Evolutionary conservation across 1,140 invertebrate genomes (phyloP).

Genomic region (Matsumurasca onukii): DNA sequence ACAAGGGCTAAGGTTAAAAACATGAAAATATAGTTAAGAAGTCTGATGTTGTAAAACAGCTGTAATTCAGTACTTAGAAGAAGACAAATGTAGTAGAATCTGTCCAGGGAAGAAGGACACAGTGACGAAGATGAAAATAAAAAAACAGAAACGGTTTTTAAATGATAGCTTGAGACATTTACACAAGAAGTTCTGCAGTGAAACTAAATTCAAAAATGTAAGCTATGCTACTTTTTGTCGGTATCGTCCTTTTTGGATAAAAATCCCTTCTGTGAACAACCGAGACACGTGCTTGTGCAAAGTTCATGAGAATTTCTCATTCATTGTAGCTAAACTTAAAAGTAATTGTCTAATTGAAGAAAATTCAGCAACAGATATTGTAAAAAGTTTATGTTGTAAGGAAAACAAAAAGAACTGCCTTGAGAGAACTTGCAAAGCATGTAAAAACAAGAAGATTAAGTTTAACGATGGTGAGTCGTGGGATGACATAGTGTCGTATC

Average conservation of each 20-base stretch:
- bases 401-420: conserved; percentile 14
- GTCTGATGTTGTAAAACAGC: not conserved
- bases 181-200: not conserved
- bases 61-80: conserved; percentile 10
- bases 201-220: too few species aligned
- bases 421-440: not conserved
- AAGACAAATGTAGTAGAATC: conserved; percentile 26
- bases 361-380: not conserved
- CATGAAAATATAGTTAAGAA: not conserved
- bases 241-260: conserved; percentile 33
- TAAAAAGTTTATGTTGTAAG: not conserved
- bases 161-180: conserved; percentile 25
- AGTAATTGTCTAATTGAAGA: not conserved
- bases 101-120: conserved; percentile 33
- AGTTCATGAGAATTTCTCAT: not conserved
- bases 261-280: not conserved
- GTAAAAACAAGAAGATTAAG: not conserved
- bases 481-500: not conserved
- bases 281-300: conserved; percentile 33
- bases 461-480: not conserved
- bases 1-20: not conserved
- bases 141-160: conserved; percentile 33
- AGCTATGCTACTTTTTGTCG: conserved; percentile 22
- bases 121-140: conserved; percentile 28
- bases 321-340: not conserved